Evolutionary conservation across 1,140 invertebrate species (phyloP), one percentile per base, ranked within the genome.

Genomic region (Papilio dardanus): DNA sequence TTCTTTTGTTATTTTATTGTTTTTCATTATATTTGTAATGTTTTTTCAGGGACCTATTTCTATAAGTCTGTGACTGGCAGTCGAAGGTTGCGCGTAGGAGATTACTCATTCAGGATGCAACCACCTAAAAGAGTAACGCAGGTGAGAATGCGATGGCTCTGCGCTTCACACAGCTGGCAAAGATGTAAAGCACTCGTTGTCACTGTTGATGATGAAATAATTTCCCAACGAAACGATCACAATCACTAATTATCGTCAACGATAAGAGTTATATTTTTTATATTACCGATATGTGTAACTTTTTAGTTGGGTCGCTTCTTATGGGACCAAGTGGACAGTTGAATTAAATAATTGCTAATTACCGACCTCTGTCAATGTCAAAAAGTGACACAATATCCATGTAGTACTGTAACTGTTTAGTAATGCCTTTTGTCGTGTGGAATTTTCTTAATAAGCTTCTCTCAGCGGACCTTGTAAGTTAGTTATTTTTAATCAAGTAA

Each of bases 111-210:
- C 74, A 74, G 79, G 1, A 40, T 73, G 21, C 76, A 80, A 65
- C 79, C 79, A 12, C 68, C 76, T 19, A 42, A 76, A 24, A 37
- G 78, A 37, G 16, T 35, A 0, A 66, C 66, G 21, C 74, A 75
- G 31, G 1, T 74, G 0, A 76, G 67, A 40, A 76, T 46, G 33
- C 31, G 79, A 33, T 80, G 76, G 79, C 71, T 77, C 8, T 80
- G 79, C 42, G 76, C 76, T 12, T 69, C 79, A 5, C 76, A 79
- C 62, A 79, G 78, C 69, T 79, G 78, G 78, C 24, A 19, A 2
- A 67, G 78, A 31, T 79, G 78, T 16, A 79, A 77, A 65, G 78
- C 78, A 1, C 35, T 77, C 1, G 71, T 69, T 1, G 42, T 69
- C 12, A 80, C 76, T 2, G 37, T 71, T 3, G 74, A 77, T 2